Evolutionary conservation across 2,797 vertebrate genomes (phyloP).

Genomic region (Hydrolagus colliei): DNA sequence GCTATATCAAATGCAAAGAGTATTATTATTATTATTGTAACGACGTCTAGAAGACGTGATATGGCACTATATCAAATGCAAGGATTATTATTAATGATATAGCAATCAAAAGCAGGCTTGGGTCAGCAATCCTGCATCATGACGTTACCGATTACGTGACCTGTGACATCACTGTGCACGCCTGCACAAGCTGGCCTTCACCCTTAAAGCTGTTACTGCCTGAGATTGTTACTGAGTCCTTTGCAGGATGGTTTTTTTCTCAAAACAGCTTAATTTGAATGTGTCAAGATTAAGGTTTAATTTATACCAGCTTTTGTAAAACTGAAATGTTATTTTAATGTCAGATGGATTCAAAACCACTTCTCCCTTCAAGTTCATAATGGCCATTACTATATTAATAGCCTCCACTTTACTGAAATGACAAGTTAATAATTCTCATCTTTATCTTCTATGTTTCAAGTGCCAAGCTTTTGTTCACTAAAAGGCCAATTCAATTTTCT

Average conservation of each 20-base stretch:
- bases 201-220: no score
- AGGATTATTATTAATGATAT: no score
- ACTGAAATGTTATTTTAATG: constrained; percentile 14
- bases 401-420: not conserved
- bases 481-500: not conserved
- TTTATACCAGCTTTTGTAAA: not conserved
- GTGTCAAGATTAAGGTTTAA: constrained; percentile 9
- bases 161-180: no score
- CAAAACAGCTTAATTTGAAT: not conserved
- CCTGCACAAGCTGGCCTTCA: no score
- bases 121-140: no score
- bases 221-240: not conserved
- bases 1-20: no score
- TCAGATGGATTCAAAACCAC: not conserved
- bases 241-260: not conserved
- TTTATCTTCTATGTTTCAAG: not conserved
- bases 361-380: not conserved
- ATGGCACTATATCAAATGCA: no score
- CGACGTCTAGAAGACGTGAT: no score
- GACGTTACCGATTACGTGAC: no score
- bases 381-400: constrained; percentile 1
- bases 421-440: not conserved
- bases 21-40: no score
- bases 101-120: no score
- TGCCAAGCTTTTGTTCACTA: not conserved